phyloP scores from a whole-genome alignment of 2,113 vertebrate genomes.

The Scomber japonicus region DNA sequence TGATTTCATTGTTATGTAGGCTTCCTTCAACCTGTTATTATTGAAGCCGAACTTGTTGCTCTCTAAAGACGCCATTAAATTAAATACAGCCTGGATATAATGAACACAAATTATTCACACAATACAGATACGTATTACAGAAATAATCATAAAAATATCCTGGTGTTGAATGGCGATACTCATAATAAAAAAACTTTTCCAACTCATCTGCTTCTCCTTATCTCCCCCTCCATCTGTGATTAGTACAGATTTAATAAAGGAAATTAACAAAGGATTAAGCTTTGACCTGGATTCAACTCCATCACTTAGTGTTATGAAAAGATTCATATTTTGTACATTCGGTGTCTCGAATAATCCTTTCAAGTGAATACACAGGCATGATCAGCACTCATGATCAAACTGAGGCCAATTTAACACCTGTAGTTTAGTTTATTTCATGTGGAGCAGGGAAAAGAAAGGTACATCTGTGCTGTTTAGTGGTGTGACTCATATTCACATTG shows the following conservation, averaged over 20 bases:
- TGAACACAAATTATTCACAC: conserved; percentile 20
- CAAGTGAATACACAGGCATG: conserved; percentile 8
- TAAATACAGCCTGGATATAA: conserved; percentile 16
- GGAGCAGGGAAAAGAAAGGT: too few relatives aligned
- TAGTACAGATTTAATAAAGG: conserved; percentile 30
- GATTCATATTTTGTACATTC: conserved; percentile 1
- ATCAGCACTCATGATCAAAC: background rate
- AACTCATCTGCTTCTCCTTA: conserved; percentile 10
- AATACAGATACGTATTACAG: conserved; percentile 5
- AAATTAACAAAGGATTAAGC: conserved; percentile 35
- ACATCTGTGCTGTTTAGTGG: too few relatives aligned
- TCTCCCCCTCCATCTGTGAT: background rate
- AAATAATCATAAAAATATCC: conserved; percentile 30
- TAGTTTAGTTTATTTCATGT: too few relatives aligned
- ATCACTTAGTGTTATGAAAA: conserved; percentile 2
- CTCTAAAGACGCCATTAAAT: conserved; percentile 41
- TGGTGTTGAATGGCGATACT: background rate
- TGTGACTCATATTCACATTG: too few relatives aligned
- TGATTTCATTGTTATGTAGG: conserved; percentile 52
- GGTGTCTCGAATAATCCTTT: background rate
- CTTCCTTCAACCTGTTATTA: conserved; percentile 48
- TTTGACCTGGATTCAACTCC: conserved; percentile 20
- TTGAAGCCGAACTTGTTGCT: conserved; percentile 53
- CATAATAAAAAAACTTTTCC: conserved; percentile 7
- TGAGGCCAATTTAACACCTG: too few relatives aligned